phyloP scores from a whole-genome alignment of 2,113 vertebrate species.

The Rhabdornis inornatus region DNA sequence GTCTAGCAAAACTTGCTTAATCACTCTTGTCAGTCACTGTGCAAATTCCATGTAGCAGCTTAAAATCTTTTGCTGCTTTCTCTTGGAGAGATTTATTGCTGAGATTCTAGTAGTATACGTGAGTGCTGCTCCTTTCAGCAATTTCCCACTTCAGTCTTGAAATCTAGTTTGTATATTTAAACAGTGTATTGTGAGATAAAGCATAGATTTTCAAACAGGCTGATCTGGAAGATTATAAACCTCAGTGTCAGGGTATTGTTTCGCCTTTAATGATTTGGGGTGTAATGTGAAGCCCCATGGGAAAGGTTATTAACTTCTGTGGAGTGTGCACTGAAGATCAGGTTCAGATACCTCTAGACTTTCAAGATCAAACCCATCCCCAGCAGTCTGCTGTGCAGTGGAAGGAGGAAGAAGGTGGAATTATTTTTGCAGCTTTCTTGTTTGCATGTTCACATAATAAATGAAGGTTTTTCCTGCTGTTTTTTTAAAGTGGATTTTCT shows the following conservation, averaged over 20 bases:
- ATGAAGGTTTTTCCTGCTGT: neutral
- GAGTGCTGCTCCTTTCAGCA: constrained; percentile 42
- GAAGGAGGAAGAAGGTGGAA: neutral
- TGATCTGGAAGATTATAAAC: constrained; percentile 23
- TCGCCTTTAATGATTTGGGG: constrained; percentile 14
- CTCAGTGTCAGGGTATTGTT: neutral
- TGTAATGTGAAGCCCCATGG: neutral
- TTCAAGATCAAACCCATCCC: neutral
- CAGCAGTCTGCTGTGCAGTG: neutral
- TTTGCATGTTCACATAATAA: neutral
- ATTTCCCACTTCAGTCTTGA: constrained; percentile 46
- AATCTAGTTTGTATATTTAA: constrained; percentile 57
- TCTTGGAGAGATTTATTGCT: constrained; percentile 55
- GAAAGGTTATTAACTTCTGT: constrained; percentile 5
- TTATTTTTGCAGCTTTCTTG: neutral
- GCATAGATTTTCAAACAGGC: neutral
- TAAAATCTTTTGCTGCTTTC: constrained; percentile 42
- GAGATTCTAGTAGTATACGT: constrained; percentile 41
- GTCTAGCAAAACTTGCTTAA: constrained; percentile 55
- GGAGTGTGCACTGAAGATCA: neutral
- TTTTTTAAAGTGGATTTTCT: neutral
- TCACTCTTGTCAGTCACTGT: constrained; percentile 5
- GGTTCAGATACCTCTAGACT: neutral
- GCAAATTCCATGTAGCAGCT: neutral
- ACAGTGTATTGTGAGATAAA: neutral